A percentile compares a stretch with the other conserved stretches of the same genome.
phyloP scores from a whole-genome alignment of 2,888 invertebrate species.

The Sarcophaga carnaria region DNA sequence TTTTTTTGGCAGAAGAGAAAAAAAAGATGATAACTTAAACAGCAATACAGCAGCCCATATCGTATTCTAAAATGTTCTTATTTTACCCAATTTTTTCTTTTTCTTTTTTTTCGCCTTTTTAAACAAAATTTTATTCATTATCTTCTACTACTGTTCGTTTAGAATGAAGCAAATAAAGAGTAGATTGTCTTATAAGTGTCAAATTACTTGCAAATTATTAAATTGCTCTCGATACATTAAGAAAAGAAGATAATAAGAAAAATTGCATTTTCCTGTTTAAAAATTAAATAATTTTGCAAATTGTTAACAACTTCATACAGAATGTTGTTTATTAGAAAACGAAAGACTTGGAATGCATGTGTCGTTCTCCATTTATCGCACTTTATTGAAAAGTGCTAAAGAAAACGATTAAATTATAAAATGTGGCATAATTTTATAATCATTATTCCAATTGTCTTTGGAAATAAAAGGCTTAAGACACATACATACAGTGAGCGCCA shows the following conservation, averaged over 20 bases:
- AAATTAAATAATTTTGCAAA: background rate
- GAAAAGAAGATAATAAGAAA: constrained; percentile 27
- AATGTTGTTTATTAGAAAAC: background rate
- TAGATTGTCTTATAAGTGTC: constrained; percentile 48
- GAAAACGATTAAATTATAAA: too few relatives aligned
- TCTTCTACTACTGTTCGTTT: constrained; percentile 42
- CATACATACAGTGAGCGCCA: too few relatives aligned
- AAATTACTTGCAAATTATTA: constrained; percentile 57
- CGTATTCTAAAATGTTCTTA: constrained; percentile 61
- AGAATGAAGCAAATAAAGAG: constrained; percentile 3
- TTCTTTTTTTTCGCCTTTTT: background rate
- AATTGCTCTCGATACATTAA: background rate
- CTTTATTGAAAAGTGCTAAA: background rate
- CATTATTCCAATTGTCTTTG: too few relatives aligned
- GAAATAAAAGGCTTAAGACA: too few relatives aligned
- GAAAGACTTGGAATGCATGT: constrained; percentile 27
- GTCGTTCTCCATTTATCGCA: background rate
- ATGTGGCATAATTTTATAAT: too few relatives aligned
- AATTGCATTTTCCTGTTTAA: background rate
- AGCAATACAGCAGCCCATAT: constrained; percentile 41
- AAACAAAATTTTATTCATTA: constrained; percentile 1
- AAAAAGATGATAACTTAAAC: background rate
- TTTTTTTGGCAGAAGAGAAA: constrained; percentile 11
- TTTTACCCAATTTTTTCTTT: constrained; percentile 9
- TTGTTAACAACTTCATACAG: background rate